Base-by-base conservation (phyloP, 2,797 vertebrate species). In the Falco novaeseelandiae region DNA sequence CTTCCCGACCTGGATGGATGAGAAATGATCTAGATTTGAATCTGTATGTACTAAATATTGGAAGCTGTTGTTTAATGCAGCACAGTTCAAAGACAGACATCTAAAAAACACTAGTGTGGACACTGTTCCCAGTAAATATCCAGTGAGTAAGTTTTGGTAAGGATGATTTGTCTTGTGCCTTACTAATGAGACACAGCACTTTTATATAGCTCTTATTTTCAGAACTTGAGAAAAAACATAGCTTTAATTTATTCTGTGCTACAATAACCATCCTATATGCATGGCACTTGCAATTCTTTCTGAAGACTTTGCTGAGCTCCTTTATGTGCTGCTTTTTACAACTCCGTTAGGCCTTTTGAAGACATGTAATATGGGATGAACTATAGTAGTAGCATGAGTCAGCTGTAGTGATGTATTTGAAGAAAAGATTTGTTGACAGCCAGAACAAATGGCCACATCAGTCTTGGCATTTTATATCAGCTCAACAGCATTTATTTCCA, bases 391-490 rank as follows among this genome's bases (percentile, higher is more conserved):
- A 82, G 36, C 51, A 73, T 93, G 94, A 97, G 85, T 96, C 72
- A 97, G 58, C 74, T 82, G 23, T 21, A 67, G 36, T 66, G 79
- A 76, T 89, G 61, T 74, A 95, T 95, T 96, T 96, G 88, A 96
- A 78, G 93, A 95, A 95, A 97, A 93, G 70, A 81, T 92, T 52
- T 90, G 52, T 90, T 93, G 76, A 92, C 94, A 95, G 63, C 57
- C 81, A 87, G 62, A 97, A 96, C 61, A 96, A 96, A 97, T 88
- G 40, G 21, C 51, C 65, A 55, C 52, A 92, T 92, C 89, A 92
- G 70, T 87, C 88, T 62, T 89, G 85, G 44, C 70, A 88, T 94
- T 96, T 97, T 83, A 70, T 89, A 96, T 94, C 38, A 96, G 58
- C 59, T 96, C 48, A 69, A 70, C 34, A 71, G 52, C 20, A 54